Evolutionary conservation across 2,888 invertebrate species (phyloP).

Genomic region (Andrena camellia): DNA sequence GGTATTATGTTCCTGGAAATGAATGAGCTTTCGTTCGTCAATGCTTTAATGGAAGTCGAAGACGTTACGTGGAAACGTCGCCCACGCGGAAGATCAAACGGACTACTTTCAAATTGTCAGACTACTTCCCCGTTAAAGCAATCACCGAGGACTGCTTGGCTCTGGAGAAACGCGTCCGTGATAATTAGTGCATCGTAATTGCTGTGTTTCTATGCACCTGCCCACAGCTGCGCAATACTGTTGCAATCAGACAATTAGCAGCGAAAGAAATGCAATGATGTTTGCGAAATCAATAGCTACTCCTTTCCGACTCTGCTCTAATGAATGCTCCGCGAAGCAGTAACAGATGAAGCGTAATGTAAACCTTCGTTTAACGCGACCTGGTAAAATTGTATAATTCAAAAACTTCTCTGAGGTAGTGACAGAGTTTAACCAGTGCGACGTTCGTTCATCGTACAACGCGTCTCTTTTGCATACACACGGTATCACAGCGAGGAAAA

Average conservation of each 20-base stretch:
- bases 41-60: not conserved
- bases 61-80: not conserved
- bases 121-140: not conserved
- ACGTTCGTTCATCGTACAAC: not conserved
- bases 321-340: not conserved
- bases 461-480: not conserved
- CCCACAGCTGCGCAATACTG: not conserved
- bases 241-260: not conserved
- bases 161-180: not conserved
- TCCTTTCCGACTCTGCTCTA: not conserved
- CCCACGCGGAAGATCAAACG: not conserved
- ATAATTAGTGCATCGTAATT: not conserved
- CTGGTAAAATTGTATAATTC: not conserved
- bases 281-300: constrained; percentile 22
- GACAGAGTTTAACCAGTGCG: constrained; percentile 24
- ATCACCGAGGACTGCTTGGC: not conserved
- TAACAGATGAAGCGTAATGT: not conserved
- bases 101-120: not conserved
- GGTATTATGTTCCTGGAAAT: not conserved
- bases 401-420: not conserved
- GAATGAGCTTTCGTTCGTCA: not conserved
- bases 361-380: not conserved
- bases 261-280: not conserved
- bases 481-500: constrained; percentile 2
- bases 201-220: too few species aligned